Conservation (phyloP, 30 jellyfish, hydroid and myxozoan species). For the Haliclystus octoradiatus region DNA sequence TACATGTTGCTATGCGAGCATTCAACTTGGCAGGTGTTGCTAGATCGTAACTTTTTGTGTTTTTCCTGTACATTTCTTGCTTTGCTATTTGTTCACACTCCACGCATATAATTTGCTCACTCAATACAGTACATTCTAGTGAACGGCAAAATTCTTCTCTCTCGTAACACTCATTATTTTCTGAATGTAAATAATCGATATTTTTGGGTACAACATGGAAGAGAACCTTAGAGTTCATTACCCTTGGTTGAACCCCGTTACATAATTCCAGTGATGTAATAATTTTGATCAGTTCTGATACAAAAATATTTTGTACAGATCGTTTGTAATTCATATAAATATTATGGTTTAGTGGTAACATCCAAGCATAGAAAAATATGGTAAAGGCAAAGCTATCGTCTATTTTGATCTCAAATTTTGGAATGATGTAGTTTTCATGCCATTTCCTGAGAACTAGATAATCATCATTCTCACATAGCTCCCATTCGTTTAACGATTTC, state of each 20-base stretch:
- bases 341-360: conserved; percentile 4
- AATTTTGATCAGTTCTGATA: neutral
- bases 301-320: neutral
- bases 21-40: conserved; percentile 26
- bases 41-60: conserved; percentile 1
- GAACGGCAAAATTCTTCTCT: conserved; percentile 6
- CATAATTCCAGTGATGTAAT: neutral
- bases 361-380: neutral
- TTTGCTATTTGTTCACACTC: neutral
- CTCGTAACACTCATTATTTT: neutral
- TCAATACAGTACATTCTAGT: neutral
- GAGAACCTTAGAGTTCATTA: neutral
- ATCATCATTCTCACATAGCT: neutral
- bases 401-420: conserved; percentile 4
- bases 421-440: neutral
- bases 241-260: neutral
- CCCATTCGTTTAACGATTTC: conserved; percentile 16
- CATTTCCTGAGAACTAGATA: neutral
- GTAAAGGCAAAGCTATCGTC: conserved; percentile 20
- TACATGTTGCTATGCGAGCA: conserved; percentile 19
- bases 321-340: neutral
- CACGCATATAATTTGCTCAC: neutral
- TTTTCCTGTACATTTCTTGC: conserved; percentile 1
- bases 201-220: conserved; percentile 7
- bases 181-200: neutral